Percentiles rank a stretch among this genome's conserved stretches.
Evolutionary conservation across 2,113 vertebrate species (phyloP).

Genomic region (Clupea harengus): DNA sequence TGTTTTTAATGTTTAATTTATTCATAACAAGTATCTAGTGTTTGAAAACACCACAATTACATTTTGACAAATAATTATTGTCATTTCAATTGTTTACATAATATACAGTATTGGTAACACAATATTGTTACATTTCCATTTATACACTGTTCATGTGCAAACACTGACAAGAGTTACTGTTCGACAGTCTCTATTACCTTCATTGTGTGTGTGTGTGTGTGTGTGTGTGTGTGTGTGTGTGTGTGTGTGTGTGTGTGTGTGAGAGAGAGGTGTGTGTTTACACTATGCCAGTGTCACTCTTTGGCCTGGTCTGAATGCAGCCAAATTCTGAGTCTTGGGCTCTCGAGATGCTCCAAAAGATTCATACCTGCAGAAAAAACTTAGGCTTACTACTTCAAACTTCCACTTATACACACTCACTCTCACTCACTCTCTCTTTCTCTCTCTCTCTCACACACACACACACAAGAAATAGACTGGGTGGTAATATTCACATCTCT

Average conservation of each 20-base stretch:
- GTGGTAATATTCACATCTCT: too few relatives aligned
- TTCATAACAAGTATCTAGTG: not conserved
- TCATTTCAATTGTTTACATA: not conserved
- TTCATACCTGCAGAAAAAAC: conserved; percentile 77
- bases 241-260: not conserved
- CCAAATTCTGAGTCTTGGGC: conserved; percentile 65
- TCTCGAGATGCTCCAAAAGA: conserved; percentile 77
- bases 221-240: not conserved
- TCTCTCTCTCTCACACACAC: too few relatives aligned
- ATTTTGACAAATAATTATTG: not conserved
- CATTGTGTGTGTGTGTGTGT: not conserved
- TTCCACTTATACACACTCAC: not conserved
- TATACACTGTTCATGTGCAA: not conserved
- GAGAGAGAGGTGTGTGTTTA: too few relatives aligned
- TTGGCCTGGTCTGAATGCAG: conserved; percentile 79
- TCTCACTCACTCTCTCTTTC: too few relatives aligned
- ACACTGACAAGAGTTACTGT: not conserved
- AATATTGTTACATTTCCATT: not conserved
- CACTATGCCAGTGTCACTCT: conserved; percentile 87
- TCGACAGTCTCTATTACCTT: not conserved
- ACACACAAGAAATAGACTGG: too few relatives aligned
- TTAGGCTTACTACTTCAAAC: too few relatives aligned
- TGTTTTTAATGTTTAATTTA: not conserved
- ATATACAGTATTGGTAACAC: not conserved
- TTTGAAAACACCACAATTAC: not conserved